Base-by-base conservation (phyloP, 2,113 vertebrate genomes). In the Butorides virescens region DNA sequence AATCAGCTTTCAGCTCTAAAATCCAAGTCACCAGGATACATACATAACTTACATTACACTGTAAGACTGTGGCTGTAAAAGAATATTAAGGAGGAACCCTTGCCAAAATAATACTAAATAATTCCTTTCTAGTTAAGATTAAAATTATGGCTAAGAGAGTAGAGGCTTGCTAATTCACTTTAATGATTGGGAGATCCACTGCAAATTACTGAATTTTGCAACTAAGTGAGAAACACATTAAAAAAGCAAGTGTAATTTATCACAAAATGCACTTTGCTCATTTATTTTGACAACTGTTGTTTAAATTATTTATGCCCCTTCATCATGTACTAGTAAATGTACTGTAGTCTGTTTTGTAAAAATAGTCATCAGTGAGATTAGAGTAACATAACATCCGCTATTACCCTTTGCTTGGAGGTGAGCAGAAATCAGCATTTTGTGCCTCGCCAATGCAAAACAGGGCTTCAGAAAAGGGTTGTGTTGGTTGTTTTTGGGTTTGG, bases 201-300 rank as follows among this genome's bases (percentile, higher is more conserved):
- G 94, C 92, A 94, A 97, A 97, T 96, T 92, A 94, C 92, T 91
- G 94, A 84, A 90, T 91, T 96, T 96, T 87, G 70, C 66, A 93
- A 91, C 78, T 95, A 94, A 96, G 82, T 70, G 93, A 94, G 78
- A 95, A 95, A 88, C 81, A 62, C 86, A 94, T 94, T 95, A 90
- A 97, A 90, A 97, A 97, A 93, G 78, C 80, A 81, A 96, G 56
- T 61, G 86, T 86, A 96, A 97, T 95, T 95, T 90, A 97, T 97
- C 94, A 98, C 91, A 92, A 95, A 96, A 96, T 95, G 93, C 93
- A 97, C 90, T 95, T 93, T 97, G 90, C 84, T 96, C 89, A 81
- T 95, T 91, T 97, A 94, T 96, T 96, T 91, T 96, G 97, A 97
- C 95, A 97, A 96, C 80, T 92, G 88, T 93, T 95, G 74, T 94